Evolutionary conservation across 2,888 invertebrate genomes (phyloP).

Genomic region (Papilio elwesi): DNA sequence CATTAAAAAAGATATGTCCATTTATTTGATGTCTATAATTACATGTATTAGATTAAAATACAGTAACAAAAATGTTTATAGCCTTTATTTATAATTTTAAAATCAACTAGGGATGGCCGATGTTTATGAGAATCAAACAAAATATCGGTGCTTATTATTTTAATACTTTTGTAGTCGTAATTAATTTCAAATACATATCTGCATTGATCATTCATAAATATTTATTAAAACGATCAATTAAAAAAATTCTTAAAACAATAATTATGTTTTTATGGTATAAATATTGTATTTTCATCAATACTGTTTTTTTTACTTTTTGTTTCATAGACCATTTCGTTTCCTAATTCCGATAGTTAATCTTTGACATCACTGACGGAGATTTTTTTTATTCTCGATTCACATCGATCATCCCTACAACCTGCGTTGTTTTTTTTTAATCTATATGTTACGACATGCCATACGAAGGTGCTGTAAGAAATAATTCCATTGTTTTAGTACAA

Average conservation of each 20-base stretch:
- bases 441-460: slow-evolving; percentile 55
- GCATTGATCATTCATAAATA: not conserved
- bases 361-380: not conserved
- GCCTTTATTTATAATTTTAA: not conserved
- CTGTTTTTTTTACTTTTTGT: too few relatives aligned
- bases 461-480: slow-evolving; percentile 65
- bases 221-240: slow-evolving; percentile 1
- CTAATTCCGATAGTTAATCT: not conserved
- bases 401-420: slow-evolving; percentile 22
- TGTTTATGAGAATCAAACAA: not conserved
- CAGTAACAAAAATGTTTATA: not conserved
- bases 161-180: too few relatives aligned
- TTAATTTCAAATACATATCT: too few relatives aligned
- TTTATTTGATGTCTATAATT: not conserved
- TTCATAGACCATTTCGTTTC: not conserved
- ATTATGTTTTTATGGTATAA: too few relatives aligned
- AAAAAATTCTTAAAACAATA: too few relatives aligned
- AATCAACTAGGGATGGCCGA: not conserved
- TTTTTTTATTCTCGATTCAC: not conserved
- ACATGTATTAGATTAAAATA: not conserved
- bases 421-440: slow-evolving; percentile 33
- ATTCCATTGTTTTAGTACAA: slow-evolving; percentile 70
- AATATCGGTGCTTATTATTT: too few relatives aligned
- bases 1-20: not conserved
- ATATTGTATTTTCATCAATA: too few relatives aligned